phyloP scores from a whole-genome alignment of 2,797 vertebrate species.

The Lithobates sylvaticus region DNA sequence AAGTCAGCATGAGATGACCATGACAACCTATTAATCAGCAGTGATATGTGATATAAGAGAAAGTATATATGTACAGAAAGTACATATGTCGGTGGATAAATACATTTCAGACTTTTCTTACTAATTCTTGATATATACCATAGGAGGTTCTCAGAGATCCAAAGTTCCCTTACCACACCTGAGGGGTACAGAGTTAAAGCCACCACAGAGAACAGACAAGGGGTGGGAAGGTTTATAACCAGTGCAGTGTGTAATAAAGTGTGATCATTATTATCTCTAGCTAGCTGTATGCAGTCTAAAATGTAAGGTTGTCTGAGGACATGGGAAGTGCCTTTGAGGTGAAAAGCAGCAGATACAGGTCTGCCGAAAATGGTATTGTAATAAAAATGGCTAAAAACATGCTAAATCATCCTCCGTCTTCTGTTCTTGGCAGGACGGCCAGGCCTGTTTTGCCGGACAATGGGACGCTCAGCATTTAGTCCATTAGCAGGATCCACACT shows the following conservation, averaged over 20 bases:
- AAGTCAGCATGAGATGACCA: neutral
- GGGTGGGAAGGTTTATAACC: neutral
- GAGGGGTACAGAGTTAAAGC: neutral
- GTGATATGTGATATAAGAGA: constrained; percentile 22
- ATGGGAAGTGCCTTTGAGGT: constrained; percentile 45
- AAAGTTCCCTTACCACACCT: neutral
- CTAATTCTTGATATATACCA: neutral
- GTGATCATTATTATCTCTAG: neutral
- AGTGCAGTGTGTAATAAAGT: neutral
- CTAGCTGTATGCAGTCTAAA: neutral
- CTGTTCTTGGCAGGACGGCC: constrained; percentile 60
- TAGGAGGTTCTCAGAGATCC: constrained; percentile 15
- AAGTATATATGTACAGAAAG: constrained; percentile 1
- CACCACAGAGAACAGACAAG: neutral
- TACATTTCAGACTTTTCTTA: constrained; percentile 4
- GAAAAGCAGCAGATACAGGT: constrained; percentile 8
- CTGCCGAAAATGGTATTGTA: constrained; percentile 1
- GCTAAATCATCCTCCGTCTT: constrained; percentile 55
- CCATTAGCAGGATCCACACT: constrained; percentile 49
- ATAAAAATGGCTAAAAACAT: neutral
- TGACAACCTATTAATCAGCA: neutral
- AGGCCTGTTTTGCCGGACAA: constrained; percentile 56
- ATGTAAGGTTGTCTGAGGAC: neutral
- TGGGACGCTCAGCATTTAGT: constrained; percentile 56
- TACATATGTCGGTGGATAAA: constrained; percentile 31